phyloP scores from a whole-genome alignment of 1,140 invertebrate species.

The Ceratina australensis region DNA sequence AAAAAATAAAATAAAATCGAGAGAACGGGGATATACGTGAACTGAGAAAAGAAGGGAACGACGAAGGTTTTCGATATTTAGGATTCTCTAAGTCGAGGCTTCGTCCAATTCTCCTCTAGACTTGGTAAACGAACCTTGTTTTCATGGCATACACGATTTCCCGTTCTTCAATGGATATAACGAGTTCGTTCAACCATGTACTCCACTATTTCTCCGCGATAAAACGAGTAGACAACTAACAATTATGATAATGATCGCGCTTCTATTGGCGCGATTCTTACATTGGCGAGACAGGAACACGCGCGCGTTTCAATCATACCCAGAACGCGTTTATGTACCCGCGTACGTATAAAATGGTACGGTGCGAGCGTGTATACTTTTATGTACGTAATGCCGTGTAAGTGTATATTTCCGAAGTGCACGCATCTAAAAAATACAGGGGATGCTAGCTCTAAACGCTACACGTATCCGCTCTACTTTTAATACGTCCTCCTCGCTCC shows the following conservation, averaged over 20 bases:
- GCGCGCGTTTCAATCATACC: neutral
- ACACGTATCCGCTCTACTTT: constrained; percentile 38
- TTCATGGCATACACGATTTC: neutral
- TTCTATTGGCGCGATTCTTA: neutral
- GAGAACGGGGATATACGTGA: no score
- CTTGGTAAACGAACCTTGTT: no score
- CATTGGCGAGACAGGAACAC: neutral
- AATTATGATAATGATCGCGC: constrained; percentile 25
- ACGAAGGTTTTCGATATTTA: neutral
- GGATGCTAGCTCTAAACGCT: constrained; percentile 28
- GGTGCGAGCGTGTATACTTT: neutral
- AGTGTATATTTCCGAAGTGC: constrained; percentile 17
- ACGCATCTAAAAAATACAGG: constrained; percentile 43
- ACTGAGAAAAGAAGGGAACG: constrained; percentile 6
- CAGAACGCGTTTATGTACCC: neutral
- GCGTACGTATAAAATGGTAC: neutral
- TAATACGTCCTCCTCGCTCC: neutral
- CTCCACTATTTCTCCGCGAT: neutral
- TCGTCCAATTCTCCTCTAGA: neutral
- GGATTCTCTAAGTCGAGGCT: neutral
- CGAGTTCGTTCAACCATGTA: neutral
- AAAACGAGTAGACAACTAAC: constrained; percentile 39
- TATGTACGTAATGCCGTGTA: constrained; percentile 13
- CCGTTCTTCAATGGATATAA: neutral
- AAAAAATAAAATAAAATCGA: constrained; percentile 1